Conservation (phyloP, 2,888 invertebrate genomes). For the Cyclophora albipunctata region DNA sequence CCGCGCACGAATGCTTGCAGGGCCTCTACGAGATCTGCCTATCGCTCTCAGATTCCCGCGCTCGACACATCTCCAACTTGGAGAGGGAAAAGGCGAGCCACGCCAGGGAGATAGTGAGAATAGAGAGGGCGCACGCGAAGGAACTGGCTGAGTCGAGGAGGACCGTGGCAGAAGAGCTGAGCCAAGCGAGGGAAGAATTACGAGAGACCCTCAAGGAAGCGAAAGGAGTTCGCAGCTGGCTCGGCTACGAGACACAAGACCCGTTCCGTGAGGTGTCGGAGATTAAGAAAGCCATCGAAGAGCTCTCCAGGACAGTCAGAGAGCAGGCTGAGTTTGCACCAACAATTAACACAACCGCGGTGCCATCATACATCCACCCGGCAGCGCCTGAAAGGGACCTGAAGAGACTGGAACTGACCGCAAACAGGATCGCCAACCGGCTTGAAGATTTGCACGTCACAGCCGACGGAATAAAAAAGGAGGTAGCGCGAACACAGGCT, state of each 20-base stretch:
- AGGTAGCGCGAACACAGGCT: too few species aligned
- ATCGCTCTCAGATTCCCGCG: slow-evolving; percentile 15
- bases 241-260: slow-evolving; percentile 4
- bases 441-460: too few species aligned
- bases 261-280: neutral
- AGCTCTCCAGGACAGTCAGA: too few species aligned
- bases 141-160: neutral
- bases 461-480: too few species aligned
- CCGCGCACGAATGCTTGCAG: too few species aligned
- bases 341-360: too few species aligned
- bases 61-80: slow-evolving; percentile 1
- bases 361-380: too few species aligned
- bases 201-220: neutral
- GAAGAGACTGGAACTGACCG: too few species aligned
- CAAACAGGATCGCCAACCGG: too few species aligned
- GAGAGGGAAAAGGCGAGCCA: too few species aligned
- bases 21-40: neutral
- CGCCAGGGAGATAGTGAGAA: neutral
- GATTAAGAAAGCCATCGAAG: neutral
- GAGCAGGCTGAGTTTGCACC: too few species aligned
- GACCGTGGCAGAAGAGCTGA: neutral
- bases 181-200: neutral
- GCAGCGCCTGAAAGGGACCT: too few species aligned
- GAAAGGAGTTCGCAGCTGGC: slow-evolving; percentile 2
- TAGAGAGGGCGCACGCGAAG: slow-evolving; percentile 8